Evolutionary conservation across 1,140 invertebrate genomes (phyloP).

Genomic region (Trinorchestia longiramus): DNA sequence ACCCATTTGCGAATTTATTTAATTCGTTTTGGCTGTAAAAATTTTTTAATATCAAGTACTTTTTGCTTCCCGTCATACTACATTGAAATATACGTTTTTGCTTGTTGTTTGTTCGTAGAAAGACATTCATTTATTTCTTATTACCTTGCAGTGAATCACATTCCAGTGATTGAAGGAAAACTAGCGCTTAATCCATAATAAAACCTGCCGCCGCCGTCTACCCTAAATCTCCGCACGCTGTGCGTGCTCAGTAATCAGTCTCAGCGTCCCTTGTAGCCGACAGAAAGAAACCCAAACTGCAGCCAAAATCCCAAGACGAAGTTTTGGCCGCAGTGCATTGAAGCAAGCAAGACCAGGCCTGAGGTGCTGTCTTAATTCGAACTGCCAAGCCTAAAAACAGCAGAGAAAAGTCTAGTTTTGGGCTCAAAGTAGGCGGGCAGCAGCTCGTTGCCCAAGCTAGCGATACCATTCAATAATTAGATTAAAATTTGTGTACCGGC

Average conservation of each 20-base stretch:
- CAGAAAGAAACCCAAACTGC: background rate
- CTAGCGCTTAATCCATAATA: background rate
- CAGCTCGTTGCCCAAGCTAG: background rate
- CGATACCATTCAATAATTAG: background rate
- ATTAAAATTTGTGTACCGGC: background rate
- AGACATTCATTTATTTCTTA: too few relatives aligned
- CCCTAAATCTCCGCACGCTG: background rate
- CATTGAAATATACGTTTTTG: background rate
- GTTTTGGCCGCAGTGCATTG: background rate
- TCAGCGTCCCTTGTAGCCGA: background rate
- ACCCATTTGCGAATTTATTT: background rate
- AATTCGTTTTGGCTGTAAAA: background rate
- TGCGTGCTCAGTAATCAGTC: background rate
- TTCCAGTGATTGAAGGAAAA: background rate
- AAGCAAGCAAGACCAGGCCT: background rate
- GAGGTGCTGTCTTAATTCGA: background rate
- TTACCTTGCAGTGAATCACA: background rate
- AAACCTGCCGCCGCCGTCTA: background rate
- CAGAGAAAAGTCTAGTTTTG: background rate
- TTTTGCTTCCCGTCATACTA: background rate
- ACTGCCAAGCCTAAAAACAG: background rate
- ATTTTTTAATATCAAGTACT: background rate
- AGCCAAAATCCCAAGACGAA: slow-evolving; percentile 19
- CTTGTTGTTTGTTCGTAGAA: background rate
- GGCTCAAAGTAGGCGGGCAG: background rate